Conservation (phyloP, 2,113 vertebrate species). For the Alouatta palliata region DNA sequence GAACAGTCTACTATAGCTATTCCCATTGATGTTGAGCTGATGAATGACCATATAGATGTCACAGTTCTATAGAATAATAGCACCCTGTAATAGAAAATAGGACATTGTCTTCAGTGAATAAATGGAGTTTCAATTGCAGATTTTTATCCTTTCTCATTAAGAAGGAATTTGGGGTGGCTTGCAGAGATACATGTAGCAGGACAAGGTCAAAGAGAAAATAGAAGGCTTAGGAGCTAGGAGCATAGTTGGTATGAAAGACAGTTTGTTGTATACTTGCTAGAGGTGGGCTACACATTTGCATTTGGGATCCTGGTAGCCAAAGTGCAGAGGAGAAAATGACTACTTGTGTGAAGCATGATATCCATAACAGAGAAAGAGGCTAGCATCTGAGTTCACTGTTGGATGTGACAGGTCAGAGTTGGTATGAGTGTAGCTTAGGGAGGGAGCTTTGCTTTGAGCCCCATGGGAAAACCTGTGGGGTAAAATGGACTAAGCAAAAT, state of each 20-base stretch:
- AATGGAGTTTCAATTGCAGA: not conserved
- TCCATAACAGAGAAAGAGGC: not conserved
- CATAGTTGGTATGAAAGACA: not conserved
- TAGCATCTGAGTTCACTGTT: not conserved
- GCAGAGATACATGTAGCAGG: not conserved
- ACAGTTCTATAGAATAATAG: not conserved
- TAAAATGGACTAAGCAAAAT: slow-evolving; percentile 10
- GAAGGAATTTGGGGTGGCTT: slow-evolving; percentile 13
- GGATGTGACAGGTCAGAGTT: not conserved
- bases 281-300: not conserved
- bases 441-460: not conserved
- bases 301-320: not conserved
- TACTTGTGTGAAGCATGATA: not conserved
- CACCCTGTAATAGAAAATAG: not conserved
- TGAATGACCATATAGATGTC: not conserved
- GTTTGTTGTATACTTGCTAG: not conserved
- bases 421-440: not conserved
- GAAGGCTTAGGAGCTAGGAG: not conserved
- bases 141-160: slow-evolving; percentile 33
- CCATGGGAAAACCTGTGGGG: not conserved
- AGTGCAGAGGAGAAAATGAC: not conserved
- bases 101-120: not conserved
- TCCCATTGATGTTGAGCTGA: not conserved
- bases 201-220: not conserved
- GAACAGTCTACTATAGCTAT: not conserved